phyloP scores from a whole-genome alignment of 2,797 vertebrate genomes.

The Falco biarmicus region DNA sequence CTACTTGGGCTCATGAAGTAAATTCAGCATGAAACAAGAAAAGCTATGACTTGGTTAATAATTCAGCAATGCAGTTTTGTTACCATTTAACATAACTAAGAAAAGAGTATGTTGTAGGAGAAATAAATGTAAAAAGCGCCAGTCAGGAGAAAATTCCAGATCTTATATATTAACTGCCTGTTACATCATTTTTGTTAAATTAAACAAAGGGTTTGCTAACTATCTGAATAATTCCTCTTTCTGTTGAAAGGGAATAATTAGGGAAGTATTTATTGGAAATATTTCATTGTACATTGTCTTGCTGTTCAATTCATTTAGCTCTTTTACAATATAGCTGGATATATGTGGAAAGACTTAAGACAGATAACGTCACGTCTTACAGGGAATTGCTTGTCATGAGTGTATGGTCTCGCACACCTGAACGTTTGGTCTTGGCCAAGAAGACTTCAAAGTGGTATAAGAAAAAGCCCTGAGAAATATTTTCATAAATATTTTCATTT shows the following conservation, averaged over 20 bases:
- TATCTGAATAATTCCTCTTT: neutral
- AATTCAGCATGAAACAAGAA: neutral
- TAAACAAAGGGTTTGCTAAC: neutral
- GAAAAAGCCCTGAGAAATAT: neutral
- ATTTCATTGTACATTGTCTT: neutral
- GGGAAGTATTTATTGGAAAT: neutral
- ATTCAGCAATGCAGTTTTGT: neutral
- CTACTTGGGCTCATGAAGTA: neutral
- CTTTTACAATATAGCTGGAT: neutral
- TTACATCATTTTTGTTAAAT: neutral
- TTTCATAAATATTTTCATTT: neutral
- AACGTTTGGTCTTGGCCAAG: neutral
- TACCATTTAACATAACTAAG: neutral
- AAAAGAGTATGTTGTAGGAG: neutral
- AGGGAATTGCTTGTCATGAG: neutral
- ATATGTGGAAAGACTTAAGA: neutral
- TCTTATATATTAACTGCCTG: rapidly evolving
- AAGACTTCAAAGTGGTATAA: neutral
- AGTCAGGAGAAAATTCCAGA: neutral
- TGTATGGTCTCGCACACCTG: neutral
- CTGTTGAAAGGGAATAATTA: neutral
- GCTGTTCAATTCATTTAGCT: neutral
- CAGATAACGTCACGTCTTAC: neutral
- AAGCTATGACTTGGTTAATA: neutral
- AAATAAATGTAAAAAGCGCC: neutral